Evolutionary conservation across 2,797 vertebrate genomes (phyloP), one percentile per base, ranked within the genome.

Genomic region (Enteromius fasciolatus): DNA sequence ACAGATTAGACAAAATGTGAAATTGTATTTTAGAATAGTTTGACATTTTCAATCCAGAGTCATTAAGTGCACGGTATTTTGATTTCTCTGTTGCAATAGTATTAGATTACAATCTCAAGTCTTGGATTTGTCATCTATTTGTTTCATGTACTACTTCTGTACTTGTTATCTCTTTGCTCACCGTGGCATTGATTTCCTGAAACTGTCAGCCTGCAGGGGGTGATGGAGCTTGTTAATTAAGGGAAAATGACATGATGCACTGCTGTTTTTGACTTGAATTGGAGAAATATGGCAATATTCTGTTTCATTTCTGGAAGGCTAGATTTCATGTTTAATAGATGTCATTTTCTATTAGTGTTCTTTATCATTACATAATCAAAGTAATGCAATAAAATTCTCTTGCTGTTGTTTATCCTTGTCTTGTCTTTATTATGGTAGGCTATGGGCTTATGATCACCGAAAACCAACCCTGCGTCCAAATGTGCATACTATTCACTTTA

Each of bases 1-100:
- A 84, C 91, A 93, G 88, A 88, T 89, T 76, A 73, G 70, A 68
- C 36, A 69, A 5, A 9, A 54, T 72, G 67, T 83, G 57, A 61
- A 54, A 28, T 33, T 79, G 61, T 82, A 76, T 52, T 36, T 78
- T 85, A 82, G 84, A 70, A 46, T 82, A 77, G 76, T 81, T 76
- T 54, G 73, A 52, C 48, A 12, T 50, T 66, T 23, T 59, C 31
- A 44, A 66, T 48, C 68, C 17, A 44, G 52, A 70, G 25, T 48
- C 41, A 50, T 23, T 63, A 52, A 50, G 31, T 84, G 83, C 80
- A 86, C 69, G 76, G 44, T 70, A 18, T 83, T 57, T 66, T 79
- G 31, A 61, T 78, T 81, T 61, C 50, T 84, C 46, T 80, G 52
- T 78, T 11, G 31, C 54, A 70, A 44, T 67, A 72, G 23, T 50